These are phyloP conservation scores for Oeneis ivallda DNA, from an alignment of 2,888 invertebrate species.

Conservation along the genomic window DNA sequence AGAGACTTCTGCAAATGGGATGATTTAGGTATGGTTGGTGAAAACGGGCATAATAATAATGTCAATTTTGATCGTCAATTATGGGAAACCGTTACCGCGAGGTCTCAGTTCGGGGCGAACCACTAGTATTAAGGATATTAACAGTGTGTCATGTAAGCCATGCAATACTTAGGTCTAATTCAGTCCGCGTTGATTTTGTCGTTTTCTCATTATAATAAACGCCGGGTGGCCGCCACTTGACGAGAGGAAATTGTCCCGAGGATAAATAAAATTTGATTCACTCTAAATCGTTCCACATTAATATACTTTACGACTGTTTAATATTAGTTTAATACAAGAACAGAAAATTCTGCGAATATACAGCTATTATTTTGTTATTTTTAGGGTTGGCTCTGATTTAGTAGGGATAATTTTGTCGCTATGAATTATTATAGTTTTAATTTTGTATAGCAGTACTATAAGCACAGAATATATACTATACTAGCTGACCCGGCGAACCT, in stretches of 20 bases:
- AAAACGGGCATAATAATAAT: no score
- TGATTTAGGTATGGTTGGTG: no score
- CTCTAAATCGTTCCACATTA: constrained; percentile 65
- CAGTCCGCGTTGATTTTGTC: constrained; percentile 70
- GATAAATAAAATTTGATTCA: constrained; percentile 76
- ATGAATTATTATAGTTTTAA: no score
- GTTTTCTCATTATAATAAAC: constrained; percentile 73
- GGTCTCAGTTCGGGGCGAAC: no score
- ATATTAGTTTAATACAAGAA: constrained; percentile 38
- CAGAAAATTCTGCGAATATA: constrained; percentile 25
- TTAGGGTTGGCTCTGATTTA: neutral
- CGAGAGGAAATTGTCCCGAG: constrained; percentile 76
- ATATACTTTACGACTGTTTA: constrained; percentile 67
- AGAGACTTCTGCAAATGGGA: no score
- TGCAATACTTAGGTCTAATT: constrained; percentile 65
- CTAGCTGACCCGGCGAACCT: no score
- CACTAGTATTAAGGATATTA: neutral
- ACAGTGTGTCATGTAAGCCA: constrained; percentile 57
- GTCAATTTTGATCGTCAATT: no score
- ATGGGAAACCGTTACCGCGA: no score
- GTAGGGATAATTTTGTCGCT: neutral
- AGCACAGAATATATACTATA: no score
- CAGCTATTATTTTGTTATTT: neutral
- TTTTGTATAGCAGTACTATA: no score
- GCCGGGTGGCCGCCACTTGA: constrained; percentile 75